A percentile compares a stretch with the other conserved stretches of the same genome.
phyloP scores from a whole-genome alignment of 2,888 invertebrate species.

The Deilephila porcellus region DNA sequence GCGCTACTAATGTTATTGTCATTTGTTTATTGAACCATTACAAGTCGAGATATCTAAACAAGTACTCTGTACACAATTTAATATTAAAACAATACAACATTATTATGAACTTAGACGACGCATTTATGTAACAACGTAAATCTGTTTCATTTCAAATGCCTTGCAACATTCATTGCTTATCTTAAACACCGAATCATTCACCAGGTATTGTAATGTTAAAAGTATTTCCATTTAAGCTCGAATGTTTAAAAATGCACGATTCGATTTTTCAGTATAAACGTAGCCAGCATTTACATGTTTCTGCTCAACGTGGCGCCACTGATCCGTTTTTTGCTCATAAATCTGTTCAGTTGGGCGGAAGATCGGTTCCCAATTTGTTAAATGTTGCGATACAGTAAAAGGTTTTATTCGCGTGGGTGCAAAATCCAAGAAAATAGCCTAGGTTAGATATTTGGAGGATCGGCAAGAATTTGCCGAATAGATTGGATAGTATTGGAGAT shows the following conservation, averaged over 20 bases:
- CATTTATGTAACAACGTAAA: not conserved
- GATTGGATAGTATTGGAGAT: not conserved
- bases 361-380: conserved; percentile 27
- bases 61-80: not conserved
- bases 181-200: not conserved
- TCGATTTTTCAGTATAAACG: not conserved
- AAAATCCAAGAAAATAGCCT: conserved; percentile 15
- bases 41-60: not conserved
- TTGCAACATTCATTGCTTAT: too few relatives aligned
- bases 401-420: conserved; percentile 19
- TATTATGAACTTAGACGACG: too few relatives aligned
- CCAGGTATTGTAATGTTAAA: not conserved
- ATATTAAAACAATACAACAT: too few relatives aligned
- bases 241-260: not conserved
- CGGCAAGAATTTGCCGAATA: not conserved
- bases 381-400: conserved; percentile 23
- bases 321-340: conserved; percentile 18
- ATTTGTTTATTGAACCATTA: not conserved
- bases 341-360: conserved; percentile 27
- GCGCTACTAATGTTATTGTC: not conserved
- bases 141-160: not conserved
- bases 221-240: not conserved
- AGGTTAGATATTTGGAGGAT: not conserved
- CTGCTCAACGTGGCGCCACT: conserved; percentile 13
- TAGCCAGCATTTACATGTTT: not conserved